Percentiles rank a stretch among this genome's conserved stretches.
Evolutionary conservation across 2,113 vertebrate species (phyloP).

Genomic region (Xiphophorus hellerii): DNA sequence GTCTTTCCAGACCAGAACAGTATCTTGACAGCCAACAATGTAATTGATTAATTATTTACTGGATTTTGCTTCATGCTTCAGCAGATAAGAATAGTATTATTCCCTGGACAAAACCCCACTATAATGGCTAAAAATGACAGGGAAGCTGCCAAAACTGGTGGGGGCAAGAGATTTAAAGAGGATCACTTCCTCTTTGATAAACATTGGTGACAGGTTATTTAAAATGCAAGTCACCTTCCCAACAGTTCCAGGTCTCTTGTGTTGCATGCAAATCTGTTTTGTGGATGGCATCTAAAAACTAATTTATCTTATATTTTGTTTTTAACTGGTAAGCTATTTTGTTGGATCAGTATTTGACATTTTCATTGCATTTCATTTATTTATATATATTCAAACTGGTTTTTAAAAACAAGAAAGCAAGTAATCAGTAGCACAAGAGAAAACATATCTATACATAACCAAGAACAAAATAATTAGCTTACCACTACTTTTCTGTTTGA

Average conservation of each 20-base stretch:
- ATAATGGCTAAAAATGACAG: neutral
- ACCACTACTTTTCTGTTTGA: too few species aligned
- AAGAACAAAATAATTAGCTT: too few species aligned
- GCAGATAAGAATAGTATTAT: neutral
- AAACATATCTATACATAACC: too few species aligned
- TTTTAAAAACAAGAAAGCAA: too few species aligned
- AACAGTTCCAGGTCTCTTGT: constrained; percentile 4
- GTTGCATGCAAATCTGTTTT: constrained; percentile 18
- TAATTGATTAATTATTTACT: neutral
- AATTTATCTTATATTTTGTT: neutral
- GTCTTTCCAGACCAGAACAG: neutral
- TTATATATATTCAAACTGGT: too few species aligned
- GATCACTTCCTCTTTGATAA: constrained; percentile 35
- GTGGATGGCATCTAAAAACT: constrained; percentile 24
- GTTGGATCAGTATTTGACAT: neutral
- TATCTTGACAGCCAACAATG: neutral
- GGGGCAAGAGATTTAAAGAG: constrained; percentile 31
- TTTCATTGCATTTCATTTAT: too few species aligned
- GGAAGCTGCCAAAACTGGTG: neutral
- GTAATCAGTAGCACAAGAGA: too few species aligned
- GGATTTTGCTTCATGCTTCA: neutral
- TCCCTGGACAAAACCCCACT: neutral
- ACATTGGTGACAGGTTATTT: constrained; percentile 8
- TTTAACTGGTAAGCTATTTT: neutral
- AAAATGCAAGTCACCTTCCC: constrained; percentile 29